Evolutionary conservation across 2,888 invertebrate genomes (phyloP), one percentile per base, ranked within the genome.

Genomic region (Ashinkailepas kermadecensis): DNA sequence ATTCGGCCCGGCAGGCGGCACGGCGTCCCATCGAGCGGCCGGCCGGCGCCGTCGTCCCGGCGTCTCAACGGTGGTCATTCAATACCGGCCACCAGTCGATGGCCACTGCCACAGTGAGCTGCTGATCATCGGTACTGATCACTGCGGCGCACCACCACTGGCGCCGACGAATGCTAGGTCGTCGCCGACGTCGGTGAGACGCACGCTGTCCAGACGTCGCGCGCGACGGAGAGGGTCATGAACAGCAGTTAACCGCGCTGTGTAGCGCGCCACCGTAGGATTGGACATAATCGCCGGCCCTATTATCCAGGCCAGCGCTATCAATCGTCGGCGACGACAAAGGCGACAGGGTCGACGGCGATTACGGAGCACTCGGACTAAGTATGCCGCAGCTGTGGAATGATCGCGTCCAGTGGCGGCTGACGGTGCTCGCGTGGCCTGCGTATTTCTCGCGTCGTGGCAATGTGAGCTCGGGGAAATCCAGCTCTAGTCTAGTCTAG

Each of bases 301-400:
- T 25, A 25, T 67, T 67, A 67, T 67, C 12, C 62, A 1, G 25
- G 11, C 25, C 67, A 25, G 25, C 67, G 67, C 13, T 23, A 25
- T 67, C 67, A 23, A 67, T 67, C 67, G 67, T 67, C 67, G 67
- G n/a, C 67, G 67, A 4, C 67, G 67, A 67, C 67, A 67, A 67
- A 25, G 25, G 9, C 25, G 25, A n/a, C 65, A 65, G 65, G 8
- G 65, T 6, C 67, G 67, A 13, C 25, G 67, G 23, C 67, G 25
- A 67, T 12, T 18, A 12, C 25, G 23, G 67, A 7, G 8, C n/a
- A 3, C n/a, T 8, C 13, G 11, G 67, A 12, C 4, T 13, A 25
- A 25, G 7, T 62, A 15, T 67, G n/a, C 39, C 25, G 13, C n/a
- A 13, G 67, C 67, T 25, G 67, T 25, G 23, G n/a, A 65, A n/a